Evolutionary conservation across 1,140 invertebrate genomes (phyloP).

Genomic region (Drosophila mojavensis): DNA sequence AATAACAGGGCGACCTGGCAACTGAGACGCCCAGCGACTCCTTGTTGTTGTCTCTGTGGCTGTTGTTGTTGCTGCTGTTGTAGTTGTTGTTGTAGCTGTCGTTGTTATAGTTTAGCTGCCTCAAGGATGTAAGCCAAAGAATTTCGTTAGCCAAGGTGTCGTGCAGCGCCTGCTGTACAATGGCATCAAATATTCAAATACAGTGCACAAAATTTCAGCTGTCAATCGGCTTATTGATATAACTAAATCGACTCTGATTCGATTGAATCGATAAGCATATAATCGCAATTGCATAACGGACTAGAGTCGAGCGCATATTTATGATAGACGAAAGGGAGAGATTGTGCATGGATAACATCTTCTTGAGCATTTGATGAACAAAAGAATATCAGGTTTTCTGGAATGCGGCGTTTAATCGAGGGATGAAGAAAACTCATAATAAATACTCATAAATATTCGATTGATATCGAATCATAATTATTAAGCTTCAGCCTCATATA

Average conservation of each 20-base stretch:
- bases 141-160: constrained; percentile 56
- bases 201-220: constrained; percentile 24
- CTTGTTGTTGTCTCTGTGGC: background rate
- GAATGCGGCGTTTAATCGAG: too few relatives aligned
- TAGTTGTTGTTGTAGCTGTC: constrained; percentile 2
- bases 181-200: constrained; percentile 32
- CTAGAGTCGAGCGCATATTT: too few relatives aligned
- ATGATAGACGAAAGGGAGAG: too few relatives aligned
- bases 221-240: constrained; percentile 6
- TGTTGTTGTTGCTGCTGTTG: background rate
- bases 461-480: too few relatives aligned
- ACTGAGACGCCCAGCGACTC: constrained; percentile 22
- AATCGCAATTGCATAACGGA: background rate
- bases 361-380: too few relatives aligned
- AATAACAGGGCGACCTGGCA: constrained; percentile 51
- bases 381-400: too few relatives aligned
- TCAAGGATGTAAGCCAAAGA: constrained; percentile 32
- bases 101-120: constrained; percentile 46
- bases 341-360: too few relatives aligned
- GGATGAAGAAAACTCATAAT: too few relatives aligned
- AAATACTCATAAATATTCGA: too few relatives aligned
- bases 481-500: too few relatives aligned
- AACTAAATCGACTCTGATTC: constrained; percentile 9
- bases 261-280: background rate
- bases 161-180: constrained; percentile 11